Evolutionary conservation across 2,888 invertebrate genomes (phyloP), one percentile per base, ranked within the genome.

Genomic region (Lepas anatifera): DNA sequence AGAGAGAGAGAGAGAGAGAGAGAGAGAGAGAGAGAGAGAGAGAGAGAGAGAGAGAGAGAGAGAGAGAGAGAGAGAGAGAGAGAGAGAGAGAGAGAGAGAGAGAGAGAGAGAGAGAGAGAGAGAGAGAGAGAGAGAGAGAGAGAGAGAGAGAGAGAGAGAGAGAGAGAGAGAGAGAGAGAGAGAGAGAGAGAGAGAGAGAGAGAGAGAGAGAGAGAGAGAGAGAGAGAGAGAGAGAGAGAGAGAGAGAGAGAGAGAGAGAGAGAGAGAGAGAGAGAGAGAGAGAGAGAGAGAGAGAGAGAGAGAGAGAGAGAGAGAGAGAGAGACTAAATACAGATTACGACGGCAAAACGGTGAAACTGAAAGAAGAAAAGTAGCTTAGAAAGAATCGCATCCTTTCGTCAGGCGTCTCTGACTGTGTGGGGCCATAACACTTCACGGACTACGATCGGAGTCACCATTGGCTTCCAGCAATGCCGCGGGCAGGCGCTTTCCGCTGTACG

Each of bases 161-260:
- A 37, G 35, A 37, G 18, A 22, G 39, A 4, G 22, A 37, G n/a
- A 37, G n/a, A 37, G 37, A 3, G 39, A 37, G 41, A 37, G 67
- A 37, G 39, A 37, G 67, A 39, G 39, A 22, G 8, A 37, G 25
- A 25, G 41, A 41, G 41, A 25, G 39, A 1, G 41, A 41, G 29
- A 69, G 69, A 37, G 41, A n/a, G 63, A 64, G 69, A 29, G 46
- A 39, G 52, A 46, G 67, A 29, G n/a, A 35, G 27, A 4, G 27
- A 52, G 48, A 48, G 66, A 69, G 69, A 67, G 67, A 58, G 32
- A 52, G 35, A 63, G 70, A 50, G 50, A 69, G 41, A 73, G 64
- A 39, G 69, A 69, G 48, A 70, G 46, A 66, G 68, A 68, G 25
- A 68, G 68, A 70, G 41, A 58, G 29, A 35, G 63, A 52, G 35